Evolutionary conservation across 2,888 invertebrate genomes (phyloP), one percentile per base, ranked within the genome.

Genomic region (Callyntrura sp.): DNA sequence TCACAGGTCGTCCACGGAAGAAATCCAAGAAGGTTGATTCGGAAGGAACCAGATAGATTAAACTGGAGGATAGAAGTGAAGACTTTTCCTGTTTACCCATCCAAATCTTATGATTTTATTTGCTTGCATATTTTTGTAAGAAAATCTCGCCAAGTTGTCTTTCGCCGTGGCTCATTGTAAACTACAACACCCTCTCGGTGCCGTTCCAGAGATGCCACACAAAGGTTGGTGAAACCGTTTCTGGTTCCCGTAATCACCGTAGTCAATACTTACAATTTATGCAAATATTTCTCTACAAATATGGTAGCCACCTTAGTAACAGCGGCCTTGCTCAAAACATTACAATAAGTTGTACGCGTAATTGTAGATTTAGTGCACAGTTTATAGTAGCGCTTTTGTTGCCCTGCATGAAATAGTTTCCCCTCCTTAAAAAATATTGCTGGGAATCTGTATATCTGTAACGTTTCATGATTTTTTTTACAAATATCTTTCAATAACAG

Each of bases 121-220:
- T 20, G 28, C n/a, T 85, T 35, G n/a, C 48, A 76, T 11, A 45
- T 45, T 73, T 68, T 45, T 79, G 85, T 90, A 73, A 86, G 43
- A 85, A 76, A 85, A 76, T 82, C 65, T 62, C 20, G 60, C 76
- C 90, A 78, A 86, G 60, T 90, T 87, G 86, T 90, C 87, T 86
- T 90, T 90, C 90, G 90, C 90, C 92, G 93, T 93, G 93, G 93
- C 93, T 92, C 93, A 93, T 91, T 93, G 93, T 92, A 93, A 93
- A 88, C 92, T 93, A 91, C 93, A 93, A 90, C 93, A 93, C 85
- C 91, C 92, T 68, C 89, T 93, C 76, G 93, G 93, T 92, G 92
- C 90, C 90, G 91, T 93, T 91, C 93, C 93, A 91, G 93, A 97
- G 95, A 97, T 97, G 97, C 97, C 97, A 93, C 97, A 97, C 95